Conservation (phyloP, 2,888 invertebrate genomes). For the Lobophora halterata region DNA sequence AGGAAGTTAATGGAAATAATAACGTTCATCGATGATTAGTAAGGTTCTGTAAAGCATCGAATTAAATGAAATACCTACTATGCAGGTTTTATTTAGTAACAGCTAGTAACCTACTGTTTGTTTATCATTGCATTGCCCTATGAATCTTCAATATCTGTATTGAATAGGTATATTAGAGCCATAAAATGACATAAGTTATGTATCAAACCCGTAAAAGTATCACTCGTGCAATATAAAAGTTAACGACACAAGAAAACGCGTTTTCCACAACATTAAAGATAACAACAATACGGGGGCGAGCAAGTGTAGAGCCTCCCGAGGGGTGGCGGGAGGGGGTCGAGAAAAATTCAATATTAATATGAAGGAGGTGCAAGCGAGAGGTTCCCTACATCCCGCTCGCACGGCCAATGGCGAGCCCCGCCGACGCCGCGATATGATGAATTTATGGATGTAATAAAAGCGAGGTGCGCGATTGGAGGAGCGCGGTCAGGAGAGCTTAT, state of each 20-base stretch:
- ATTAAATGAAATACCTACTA: too few relatives aligned
- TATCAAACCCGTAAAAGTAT: slow-evolving; percentile 78
- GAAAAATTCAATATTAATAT: slow-evolving; percentile 92
- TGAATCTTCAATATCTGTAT: too few relatives aligned
- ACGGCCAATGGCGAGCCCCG: slow-evolving; percentile 80
- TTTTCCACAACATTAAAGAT: slow-evolving; percentile 82
- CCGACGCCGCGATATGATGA: slow-evolving; percentile 84
- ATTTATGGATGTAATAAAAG: slow-evolving; percentile 92
- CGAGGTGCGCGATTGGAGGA: slow-evolving; percentile 84
- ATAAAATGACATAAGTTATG: slow-evolving; percentile 65
- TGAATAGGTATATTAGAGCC: slow-evolving; percentile 12
- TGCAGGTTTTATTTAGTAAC: too few relatives aligned
- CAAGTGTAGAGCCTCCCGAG: slow-evolving; percentile 79
- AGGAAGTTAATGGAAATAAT: slow-evolving; percentile 15
- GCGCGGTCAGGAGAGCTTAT: slow-evolving; percentile 75
- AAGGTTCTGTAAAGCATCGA: slow-evolving; percentile 15
- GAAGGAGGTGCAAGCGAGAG: slow-evolving; percentile 84
- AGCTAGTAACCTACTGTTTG: too few relatives aligned
- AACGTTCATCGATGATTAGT: slow-evolving; percentile 8
- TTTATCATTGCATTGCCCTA: too few relatives aligned
- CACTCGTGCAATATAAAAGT: slow-evolving; percentile 81
- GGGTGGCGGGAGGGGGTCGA: slow-evolving; percentile 80
- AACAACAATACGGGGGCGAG: slow-evolving; percentile 81
- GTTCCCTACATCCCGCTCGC: slow-evolving; percentile 71
- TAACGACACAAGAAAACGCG: slow-evolving; percentile 82